Percentiles rank a stretch among this genome's conserved stretches.
phyloP scores from a whole-genome alignment of 2,797 vertebrate species.

The Clarias pachynema region DNA sequence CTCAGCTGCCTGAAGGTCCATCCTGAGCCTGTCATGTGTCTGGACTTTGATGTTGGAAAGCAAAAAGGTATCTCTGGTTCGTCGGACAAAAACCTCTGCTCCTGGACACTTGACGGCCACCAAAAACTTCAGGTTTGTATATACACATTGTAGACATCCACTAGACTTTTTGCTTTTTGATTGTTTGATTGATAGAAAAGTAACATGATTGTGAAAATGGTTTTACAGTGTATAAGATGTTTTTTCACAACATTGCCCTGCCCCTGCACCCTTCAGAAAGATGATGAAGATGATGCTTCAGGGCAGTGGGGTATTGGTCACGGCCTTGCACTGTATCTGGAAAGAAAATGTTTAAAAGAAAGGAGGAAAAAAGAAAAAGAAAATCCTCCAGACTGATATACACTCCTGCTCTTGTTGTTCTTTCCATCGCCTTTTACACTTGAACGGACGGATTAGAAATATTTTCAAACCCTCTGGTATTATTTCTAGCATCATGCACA shows the following conservation, averaged over 20 bases:
- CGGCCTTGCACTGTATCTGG: constrained; percentile 40
- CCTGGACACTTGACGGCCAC: constrained; percentile 87
- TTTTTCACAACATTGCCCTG: neutral
- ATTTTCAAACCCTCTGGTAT: constrained; percentile 65
- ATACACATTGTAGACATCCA: constrained; percentile 64
- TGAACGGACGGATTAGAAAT: constrained; percentile 78
- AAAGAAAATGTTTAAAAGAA: constrained; percentile 45
- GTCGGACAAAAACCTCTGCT: constrained; percentile 84
- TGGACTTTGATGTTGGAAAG: constrained; percentile 86
- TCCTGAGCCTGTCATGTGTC: constrained; percentile 89
- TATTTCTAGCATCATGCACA: constrained; percentile 50
- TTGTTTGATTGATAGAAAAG: neutral
- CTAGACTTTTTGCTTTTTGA: neutral
- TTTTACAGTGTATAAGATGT: neutral
- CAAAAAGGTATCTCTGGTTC: constrained; percentile 89
- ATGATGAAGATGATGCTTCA: neutral
- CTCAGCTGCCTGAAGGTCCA: constrained; percentile 81
- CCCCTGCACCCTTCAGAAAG: neutral
- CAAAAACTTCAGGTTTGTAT: constrained; percentile 89
- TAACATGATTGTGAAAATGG: neutral
- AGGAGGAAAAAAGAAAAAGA: neutral
- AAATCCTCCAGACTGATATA: constrained; percentile 60
- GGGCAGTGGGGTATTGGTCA: neutral
- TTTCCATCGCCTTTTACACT: constrained; percentile 74
- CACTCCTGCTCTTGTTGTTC: constrained; percentile 72